Conservation (phyloP, 2,888 invertebrate species). For the Chloroclystis v-ata region DNA sequence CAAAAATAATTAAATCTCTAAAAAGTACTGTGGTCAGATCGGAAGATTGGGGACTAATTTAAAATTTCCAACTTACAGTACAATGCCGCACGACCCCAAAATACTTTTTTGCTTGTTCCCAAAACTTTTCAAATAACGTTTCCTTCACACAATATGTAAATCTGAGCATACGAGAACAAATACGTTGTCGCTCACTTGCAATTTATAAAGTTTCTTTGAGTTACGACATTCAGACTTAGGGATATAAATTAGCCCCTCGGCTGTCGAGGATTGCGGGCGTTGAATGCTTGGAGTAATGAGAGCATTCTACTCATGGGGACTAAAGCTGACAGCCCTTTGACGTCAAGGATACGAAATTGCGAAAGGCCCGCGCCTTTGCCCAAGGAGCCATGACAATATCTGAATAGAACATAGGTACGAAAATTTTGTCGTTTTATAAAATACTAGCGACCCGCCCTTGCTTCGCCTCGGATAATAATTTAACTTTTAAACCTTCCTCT, state of each 20-base stretch:
- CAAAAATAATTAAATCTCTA: too few species aligned
- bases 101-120: neutral
- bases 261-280: conserved; percentile 22
- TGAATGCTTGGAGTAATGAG: conserved; percentile 15
- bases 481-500: too few species aligned
- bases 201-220: conserved; percentile 22
- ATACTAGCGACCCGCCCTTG: too few species aligned
- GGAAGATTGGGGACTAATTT: too few species aligned
- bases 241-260: conserved; percentile 27
- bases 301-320: conserved; percentile 4
- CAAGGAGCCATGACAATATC: too few species aligned
- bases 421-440: too few species aligned
- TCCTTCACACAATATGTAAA: neutral
- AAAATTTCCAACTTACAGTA: neutral
- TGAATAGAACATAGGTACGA: too few species aligned
- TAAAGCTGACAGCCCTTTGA: neutral
- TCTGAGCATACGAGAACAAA: conserved; percentile 1
- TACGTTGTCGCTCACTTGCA: conserved; percentile 8
- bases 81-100: neutral
- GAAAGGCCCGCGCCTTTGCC: too few species aligned
- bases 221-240: conserved; percentile 24
- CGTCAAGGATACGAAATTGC: too few species aligned
- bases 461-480: too few species aligned
- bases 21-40: too few species aligned
- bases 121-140: neutral